phyloP scores from a whole-genome alignment of 35 echinoderm and acorn worm species.

The Nesometra sesokonis region DNA sequence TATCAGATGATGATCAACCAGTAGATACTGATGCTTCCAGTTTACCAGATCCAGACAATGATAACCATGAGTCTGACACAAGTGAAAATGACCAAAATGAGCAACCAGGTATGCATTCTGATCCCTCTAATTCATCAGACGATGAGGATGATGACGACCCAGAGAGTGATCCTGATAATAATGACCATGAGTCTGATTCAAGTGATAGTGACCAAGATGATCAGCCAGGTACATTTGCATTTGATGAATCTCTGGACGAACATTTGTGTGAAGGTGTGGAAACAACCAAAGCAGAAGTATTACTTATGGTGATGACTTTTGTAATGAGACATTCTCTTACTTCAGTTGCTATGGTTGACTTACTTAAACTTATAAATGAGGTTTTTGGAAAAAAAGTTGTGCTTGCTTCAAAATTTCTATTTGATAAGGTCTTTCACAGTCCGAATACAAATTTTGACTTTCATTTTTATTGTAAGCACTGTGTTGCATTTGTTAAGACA shows the following conservation, averaged over 20 bases:
- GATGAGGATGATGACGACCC: too few relatives aligned
- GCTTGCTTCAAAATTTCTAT: neutral
- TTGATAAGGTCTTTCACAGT: neutral
- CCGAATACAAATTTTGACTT: neutral
- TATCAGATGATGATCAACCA: too few relatives aligned
- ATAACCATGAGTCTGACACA: too few relatives aligned
- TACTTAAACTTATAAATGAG: constrained; percentile 1
- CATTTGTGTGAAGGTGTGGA: neutral
- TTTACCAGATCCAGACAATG: too few relatives aligned
- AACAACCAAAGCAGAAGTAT: neutral
- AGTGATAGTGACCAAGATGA: neutral
- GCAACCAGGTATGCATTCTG: too few relatives aligned
- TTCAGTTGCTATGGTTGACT: constrained; percentile 4
- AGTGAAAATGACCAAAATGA: too few relatives aligned
- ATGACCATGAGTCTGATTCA: too few relatives aligned
- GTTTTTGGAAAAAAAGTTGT: neutral
- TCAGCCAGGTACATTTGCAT: neutral
- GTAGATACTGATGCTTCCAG: too few relatives aligned
- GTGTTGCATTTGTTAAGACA: neutral
- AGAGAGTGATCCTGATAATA: too few relatives aligned
- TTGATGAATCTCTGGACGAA: constrained; percentile 2
- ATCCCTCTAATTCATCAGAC: too few relatives aligned
- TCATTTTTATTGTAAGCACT: constrained; percentile 19
- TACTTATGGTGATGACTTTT: constrained; percentile 13
- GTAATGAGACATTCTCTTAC: constrained; percentile 1